phyloP scores from a whole-genome alignment of 2,113 vertebrate species.

The Corvus cornix region DNA sequence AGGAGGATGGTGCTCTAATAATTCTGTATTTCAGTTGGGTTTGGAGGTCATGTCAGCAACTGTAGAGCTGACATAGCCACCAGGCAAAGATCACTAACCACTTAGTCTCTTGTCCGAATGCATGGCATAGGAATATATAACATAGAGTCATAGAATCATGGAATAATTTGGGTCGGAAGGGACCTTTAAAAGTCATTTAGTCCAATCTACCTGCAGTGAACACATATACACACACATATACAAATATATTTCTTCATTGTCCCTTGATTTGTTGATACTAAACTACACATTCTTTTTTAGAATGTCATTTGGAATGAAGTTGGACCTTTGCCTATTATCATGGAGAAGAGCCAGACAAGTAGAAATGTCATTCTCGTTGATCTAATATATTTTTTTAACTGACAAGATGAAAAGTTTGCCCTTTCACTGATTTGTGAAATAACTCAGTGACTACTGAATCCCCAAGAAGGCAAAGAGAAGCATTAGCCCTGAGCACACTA shows the following conservation, averaged over 20 bases:
- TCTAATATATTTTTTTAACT: background rate
- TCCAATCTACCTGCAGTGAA: background rate
- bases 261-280: background rate
- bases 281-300: background rate
- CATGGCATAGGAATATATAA: background rate
- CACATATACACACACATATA: rapidly evolving
- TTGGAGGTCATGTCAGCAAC: background rate
- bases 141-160: background rate
- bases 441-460: background rate
- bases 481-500: background rate
- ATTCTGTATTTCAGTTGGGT: background rate
- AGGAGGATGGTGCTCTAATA: background rate
- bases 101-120: background rate
- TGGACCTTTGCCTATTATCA: background rate
- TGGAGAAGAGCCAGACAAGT: background rate
- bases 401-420: background rate
- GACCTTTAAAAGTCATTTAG: background rate
- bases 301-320: background rate
- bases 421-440: background rate
- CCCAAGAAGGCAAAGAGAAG: background rate
- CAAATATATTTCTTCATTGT: background rate
- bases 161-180: background rate
- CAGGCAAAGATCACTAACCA: background rate
- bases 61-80: background rate
- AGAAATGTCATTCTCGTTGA: background rate